A percentile compares a stretch with the other conserved stretches of the same genome.
phyloP scores from a whole-genome alignment of 2,113 vertebrate genomes.

The Microtus montanus region DNA sequence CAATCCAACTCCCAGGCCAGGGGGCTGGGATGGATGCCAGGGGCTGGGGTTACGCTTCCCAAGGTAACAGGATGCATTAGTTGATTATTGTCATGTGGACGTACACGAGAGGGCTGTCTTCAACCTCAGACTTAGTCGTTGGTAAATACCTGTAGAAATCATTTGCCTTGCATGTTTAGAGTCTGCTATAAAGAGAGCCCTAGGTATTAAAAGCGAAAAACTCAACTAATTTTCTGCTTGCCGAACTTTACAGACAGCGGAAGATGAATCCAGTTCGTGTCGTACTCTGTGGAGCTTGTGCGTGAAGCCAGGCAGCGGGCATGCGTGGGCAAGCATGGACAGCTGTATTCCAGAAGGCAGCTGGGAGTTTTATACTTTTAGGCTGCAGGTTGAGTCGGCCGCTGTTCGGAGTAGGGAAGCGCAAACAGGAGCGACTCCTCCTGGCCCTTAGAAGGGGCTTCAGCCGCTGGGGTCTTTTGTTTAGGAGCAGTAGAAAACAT shows the following conservation, averaged over 20 bases:
- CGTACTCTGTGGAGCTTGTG: background rate
- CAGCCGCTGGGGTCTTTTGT: background rate
- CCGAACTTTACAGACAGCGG: background rate
- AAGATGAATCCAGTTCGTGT: background rate
- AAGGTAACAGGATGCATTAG: background rate
- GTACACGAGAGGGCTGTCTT: background rate
- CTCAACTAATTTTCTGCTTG: background rate
- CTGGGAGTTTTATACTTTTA: conserved; percentile 2
- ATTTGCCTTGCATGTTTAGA: background rate
- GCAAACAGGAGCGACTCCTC: conserved; percentile 48
- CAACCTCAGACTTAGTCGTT: background rate
- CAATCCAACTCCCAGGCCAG: too few species aligned
- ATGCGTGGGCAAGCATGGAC: background rate
- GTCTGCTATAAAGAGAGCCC: background rate
- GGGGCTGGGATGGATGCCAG: too few species aligned
- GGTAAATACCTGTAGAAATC: background rate
- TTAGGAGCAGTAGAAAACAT: background rate
- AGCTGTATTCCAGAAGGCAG: background rate
- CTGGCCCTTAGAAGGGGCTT: background rate
- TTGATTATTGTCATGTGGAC: background rate
- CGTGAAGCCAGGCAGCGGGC: background rate
- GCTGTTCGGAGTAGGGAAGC: background rate
- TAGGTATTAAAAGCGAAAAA: background rate
- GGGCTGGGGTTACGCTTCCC: too few species aligned
- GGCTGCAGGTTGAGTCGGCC: conserved; percentile 47